Evolutionary conservation across 1,140 invertebrate species (phyloP), one percentile per base, ranked within the genome.

Genomic region (Anadara kagoshimensis): DNA sequence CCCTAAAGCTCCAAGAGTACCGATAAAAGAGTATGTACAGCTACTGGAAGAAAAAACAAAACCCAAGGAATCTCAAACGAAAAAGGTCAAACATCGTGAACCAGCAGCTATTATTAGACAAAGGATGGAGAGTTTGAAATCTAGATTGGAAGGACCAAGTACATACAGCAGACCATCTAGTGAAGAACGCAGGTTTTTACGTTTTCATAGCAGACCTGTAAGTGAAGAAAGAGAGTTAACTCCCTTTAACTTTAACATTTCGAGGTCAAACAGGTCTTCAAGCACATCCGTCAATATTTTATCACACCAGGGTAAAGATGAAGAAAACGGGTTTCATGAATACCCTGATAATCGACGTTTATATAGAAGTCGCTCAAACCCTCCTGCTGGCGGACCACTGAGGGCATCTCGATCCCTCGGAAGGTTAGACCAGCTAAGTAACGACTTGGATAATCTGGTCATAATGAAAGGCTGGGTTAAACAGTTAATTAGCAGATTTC

Each of bases 381-480:
- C 59, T 11, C 58, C 65, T 16, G 29, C 29, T 36, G 57, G 47
- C 10, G 44, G 69, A 18, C 51, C 43, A 5, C 41, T 75, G 29
- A 58, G 58, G 22, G 53, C 67, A 18, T 57, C 80, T 0, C 20
- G 66, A 12, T 82, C 75, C 5, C n/a, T 74, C 12, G 73, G 72
- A 26, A 57, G 77, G 7, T 74, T 81, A 7, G 81, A 85, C 41
- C 76, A 79, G 44, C 47, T 78, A 7, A 77, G 67, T 26, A 67
- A 29, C 12, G 81, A 85, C 5, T 49, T 78, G 5, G 75, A 83
- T 14, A 84, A 78, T 57, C 67, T 84, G 11, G 77, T 83, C 26
- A 77, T 82, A 16, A 83, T 83, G 81, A 82, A 80, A 59, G 83
- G 83, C 11, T 85, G 82, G 81, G 83, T 85, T 4, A 64, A 64